Conservation (phyloP, 2,888 invertebrate genomes). For the Ophioninae sp. region DNA sequence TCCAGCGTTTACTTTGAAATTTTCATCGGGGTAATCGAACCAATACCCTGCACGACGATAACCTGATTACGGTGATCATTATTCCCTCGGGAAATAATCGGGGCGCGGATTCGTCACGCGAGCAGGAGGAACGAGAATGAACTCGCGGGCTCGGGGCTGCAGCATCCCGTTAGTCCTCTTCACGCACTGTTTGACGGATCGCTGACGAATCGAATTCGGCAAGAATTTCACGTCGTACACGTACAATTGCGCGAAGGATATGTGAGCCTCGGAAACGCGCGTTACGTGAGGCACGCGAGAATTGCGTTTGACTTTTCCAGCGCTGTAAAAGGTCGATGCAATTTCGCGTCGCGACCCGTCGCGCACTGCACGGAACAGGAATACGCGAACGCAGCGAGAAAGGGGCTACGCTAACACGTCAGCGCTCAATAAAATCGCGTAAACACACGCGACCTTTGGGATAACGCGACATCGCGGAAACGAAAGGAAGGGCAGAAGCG, state of each 20-base stretch:
- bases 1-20: neutral
- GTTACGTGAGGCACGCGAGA: neutral
- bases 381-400: neutral
- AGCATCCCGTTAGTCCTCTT: slow-evolving; percentile 42
- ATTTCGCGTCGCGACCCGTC: neutral
- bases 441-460: neutral
- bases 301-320: neutral
- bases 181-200: slow-evolving; percentile 58
- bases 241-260: slow-evolving; percentile 6
- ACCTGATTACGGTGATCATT: slow-evolving; percentile 34
- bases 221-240: slow-evolving; percentile 27
- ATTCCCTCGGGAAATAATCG: slow-evolving; percentile 19
- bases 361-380: neutral
- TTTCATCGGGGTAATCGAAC: neutral
- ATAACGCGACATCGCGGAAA: slow-evolving; percentile 34
- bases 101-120: neutral
- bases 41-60: slow-evolving; percentile 8
- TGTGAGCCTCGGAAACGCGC: slow-evolving; percentile 12
- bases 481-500: slow-evolving; percentile 41
- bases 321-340: neutral
- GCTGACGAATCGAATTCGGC: slow-evolving; percentile 42
- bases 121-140: neutral
- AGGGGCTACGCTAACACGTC: neutral
- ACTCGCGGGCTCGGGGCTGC: slow-evolving; percentile 10
- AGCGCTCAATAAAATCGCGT: slow-evolving; percentile 1